A percentile compares a stretch with the other conserved stretches of the same genome.
These are phyloP conservation scores for Smithornis capensis DNA, from an alignment of 2,113 vertebrate species.

Conservation along the genomic window DNA sequence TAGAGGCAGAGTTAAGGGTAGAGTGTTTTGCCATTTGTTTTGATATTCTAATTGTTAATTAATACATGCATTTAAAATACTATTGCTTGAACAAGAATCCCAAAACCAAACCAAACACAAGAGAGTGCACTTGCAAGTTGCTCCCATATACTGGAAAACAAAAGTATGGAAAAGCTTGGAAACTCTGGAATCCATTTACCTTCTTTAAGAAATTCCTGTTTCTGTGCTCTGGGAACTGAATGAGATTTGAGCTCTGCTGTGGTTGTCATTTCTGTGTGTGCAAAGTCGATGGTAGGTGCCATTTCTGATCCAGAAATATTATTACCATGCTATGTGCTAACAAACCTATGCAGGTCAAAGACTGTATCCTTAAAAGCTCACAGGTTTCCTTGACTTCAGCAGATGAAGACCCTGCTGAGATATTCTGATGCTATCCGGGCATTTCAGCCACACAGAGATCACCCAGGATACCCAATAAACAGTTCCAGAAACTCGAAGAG, in stretches of 20 bases:
- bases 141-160: not conserved
- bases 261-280: not conserved
- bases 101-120: not conserved
- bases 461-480: not conserved
- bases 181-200: not conserved
- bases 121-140: not conserved
- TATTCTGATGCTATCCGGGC: not conserved
- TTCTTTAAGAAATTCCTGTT: not conserved
- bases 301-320: not conserved
- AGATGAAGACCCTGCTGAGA: not conserved
- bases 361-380: not conserved
- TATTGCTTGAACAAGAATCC: not conserved
- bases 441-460: not conserved
- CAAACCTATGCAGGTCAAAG: not conserved
- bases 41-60: not conserved
- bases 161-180: not conserved
- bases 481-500: not conserved
- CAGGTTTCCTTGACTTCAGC: not conserved
- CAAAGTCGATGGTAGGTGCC: fast-evolving
- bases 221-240: not conserved
- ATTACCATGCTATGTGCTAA: not conserved
- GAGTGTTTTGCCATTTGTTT: not conserved
- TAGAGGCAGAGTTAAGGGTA: not conserved
- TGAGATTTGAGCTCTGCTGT: not conserved
- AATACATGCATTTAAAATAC: not conserved